Evolutionary conservation across 1,140 invertebrate species (phyloP).

Genomic region (Dendrolimus punctatus): DNA sequence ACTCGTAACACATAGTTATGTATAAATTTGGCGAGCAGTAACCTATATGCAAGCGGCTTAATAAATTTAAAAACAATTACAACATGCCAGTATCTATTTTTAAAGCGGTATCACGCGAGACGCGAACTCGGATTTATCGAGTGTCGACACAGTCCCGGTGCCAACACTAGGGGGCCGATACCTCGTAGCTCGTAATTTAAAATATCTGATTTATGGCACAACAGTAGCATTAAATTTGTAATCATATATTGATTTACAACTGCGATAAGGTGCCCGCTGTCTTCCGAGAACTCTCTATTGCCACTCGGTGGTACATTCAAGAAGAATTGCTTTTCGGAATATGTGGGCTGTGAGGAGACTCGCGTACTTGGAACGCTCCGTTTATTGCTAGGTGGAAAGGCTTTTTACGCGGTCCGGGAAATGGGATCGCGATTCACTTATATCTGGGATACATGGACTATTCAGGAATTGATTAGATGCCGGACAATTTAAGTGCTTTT

Average conservation of each 20-base stretch:
- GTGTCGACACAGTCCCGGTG: conserved; percentile 48
- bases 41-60: conserved; percentile 3
- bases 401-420: too few relatives aligned
- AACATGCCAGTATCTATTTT: conserved; percentile 1
- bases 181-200: conserved; percentile 65
- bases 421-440: too few relatives aligned
- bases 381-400: too few relatives aligned
- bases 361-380: too few relatives aligned
- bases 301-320: conserved; percentile 9
- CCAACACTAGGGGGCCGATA: conserved; percentile 62
- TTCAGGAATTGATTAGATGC: too few relatives aligned
- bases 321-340: too few relatives aligned
- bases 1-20: too few relatives aligned
- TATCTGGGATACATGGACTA: too few relatives aligned
- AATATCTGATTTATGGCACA: conserved; percentile 66
- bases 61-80: conserved; percentile 9
- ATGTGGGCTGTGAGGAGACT: too few relatives aligned
- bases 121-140: conserved; percentile 29
- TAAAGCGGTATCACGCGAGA: conserved; percentile 3
- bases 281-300: conserved; percentile 56
- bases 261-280: conserved; percentile 58
- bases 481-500: too few relatives aligned
- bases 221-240: conserved; percentile 72
- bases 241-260: conserved; percentile 71
- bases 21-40: not conserved